phyloP scores from a whole-genome alignment of 2,797 vertebrate genomes.

The Linurgus olivaceus region DNA sequence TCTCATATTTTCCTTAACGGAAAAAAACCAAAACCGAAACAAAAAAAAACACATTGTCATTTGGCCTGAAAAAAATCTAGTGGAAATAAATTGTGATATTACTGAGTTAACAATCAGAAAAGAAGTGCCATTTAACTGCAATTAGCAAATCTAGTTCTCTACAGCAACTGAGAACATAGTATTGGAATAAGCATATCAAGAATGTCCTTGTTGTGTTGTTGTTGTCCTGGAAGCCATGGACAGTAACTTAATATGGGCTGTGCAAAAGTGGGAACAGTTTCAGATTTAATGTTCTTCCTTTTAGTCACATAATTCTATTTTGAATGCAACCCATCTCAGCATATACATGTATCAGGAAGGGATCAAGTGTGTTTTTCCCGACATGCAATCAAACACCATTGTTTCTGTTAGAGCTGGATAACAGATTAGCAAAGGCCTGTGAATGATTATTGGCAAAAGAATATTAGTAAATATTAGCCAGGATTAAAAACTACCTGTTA shows the following conservation, averaged over 20 bases:
- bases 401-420: background rate
- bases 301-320: background rate
- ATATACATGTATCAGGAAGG: background rate
- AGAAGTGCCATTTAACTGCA: background rate
- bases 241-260: background rate
- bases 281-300: background rate
- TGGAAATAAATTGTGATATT: slow-evolving; percentile 17
- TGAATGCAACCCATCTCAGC: background rate
- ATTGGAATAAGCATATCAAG: background rate
- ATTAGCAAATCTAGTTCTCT: background rate
- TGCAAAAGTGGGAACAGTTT: background rate
- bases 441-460: background rate
- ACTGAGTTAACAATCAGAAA: background rate
- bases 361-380: background rate
- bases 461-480: background rate
- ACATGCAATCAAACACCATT: background rate
- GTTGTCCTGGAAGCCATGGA: background rate
- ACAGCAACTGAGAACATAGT: background rate
- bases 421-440: background rate
- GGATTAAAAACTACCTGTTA: background rate
- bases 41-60: background rate
- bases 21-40: background rate
- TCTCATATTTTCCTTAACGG: background rate
- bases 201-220: background rate
- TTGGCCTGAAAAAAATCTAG: background rate